phyloP scores from a whole-genome alignment of 2,888 invertebrate genomes.

The Digitonthophagus gazella region DNA sequence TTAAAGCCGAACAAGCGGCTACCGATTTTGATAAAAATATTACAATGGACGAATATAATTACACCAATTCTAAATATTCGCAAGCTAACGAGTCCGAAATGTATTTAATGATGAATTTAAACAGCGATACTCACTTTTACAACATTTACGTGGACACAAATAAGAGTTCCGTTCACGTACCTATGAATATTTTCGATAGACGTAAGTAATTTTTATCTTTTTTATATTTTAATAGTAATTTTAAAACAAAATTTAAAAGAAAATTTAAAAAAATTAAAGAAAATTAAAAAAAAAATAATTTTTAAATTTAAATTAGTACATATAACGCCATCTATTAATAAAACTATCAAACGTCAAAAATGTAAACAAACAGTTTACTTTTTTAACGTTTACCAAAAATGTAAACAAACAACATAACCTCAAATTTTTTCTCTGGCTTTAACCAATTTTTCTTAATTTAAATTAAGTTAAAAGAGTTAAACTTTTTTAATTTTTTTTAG shows the following conservation, averaged over 20 bases:
- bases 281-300: no score
- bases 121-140: constrained; percentile 79
- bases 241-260: background rate
- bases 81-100: constrained; percentile 45
- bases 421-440: no score
- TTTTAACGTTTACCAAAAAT: no score
- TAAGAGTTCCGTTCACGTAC: constrained; percentile 87
- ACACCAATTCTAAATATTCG: constrained; percentile 83
- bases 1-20: constrained; percentile 69
- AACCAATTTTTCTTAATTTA: no score
- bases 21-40: constrained; percentile 59
- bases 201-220: constrained; percentile 52
- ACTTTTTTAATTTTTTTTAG: constrained; percentile 32
- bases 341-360: no score
- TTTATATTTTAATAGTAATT: constrained; percentile 6
- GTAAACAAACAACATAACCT: no score
- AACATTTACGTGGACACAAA: constrained; percentile 77
- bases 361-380: background rate
- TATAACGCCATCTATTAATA: no score
- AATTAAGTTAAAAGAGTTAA: background rate
- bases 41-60: constrained; percentile 54
- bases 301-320: no score
- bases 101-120: constrained; percentile 61
- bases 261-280: no score
- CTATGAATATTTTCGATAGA: constrained; percentile 88